A percentile compares a stretch with the other conserved stretches of the same genome.
phyloP scores from a whole-genome alignment of 2,888 invertebrate genomes.

The Geotrupes spiniger region DNA sequence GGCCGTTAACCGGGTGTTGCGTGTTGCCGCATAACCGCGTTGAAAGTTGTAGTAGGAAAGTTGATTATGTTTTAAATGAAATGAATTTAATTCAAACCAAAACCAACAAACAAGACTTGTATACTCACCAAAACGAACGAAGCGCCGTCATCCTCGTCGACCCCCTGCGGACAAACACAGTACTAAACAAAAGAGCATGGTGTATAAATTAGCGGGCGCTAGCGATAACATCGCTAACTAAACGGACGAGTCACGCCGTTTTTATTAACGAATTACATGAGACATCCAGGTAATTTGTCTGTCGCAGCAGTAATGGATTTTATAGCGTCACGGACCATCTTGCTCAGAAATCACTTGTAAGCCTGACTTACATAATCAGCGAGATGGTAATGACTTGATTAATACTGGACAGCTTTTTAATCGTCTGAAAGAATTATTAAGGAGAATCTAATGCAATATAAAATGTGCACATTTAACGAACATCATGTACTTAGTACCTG shows the following conservation, averaged over 20 bases:
- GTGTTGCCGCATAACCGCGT: slow-evolving; percentile 5
- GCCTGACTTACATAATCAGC: slow-evolving; percentile 29
- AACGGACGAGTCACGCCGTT: slow-evolving; percentile 49
- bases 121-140: slow-evolving; percentile 69
- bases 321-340: slow-evolving; percentile 30
- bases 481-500: no score
- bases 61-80: slow-evolving; percentile 6
- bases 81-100: slow-evolving; percentile 5
- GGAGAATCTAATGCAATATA: no score
- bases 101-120: slow-evolving; percentile 8
- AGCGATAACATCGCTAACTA: slow-evolving; percentile 47
- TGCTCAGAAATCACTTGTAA: slow-evolving; percentile 27
- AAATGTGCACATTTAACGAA: no score
- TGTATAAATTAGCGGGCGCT: slow-evolving; percentile 49
- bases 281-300: slow-evolving; percentile 47
- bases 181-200: slow-evolving; percentile 48
- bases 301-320: slow-evolving; percentile 38
- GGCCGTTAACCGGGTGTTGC: background rate
- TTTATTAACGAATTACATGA: slow-evolving; percentile 47
- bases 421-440: background rate
- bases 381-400: slow-evolving; percentile 32
- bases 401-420: slow-evolving; percentile 18
- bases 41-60: slow-evolving; percentile 6
- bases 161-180: slow-evolving; percentile 59
- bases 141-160: slow-evolving; percentile 72